phyloP scores from a whole-genome alignment of 2,797 vertebrate species.

The Urosaurus nigricauda region DNA sequence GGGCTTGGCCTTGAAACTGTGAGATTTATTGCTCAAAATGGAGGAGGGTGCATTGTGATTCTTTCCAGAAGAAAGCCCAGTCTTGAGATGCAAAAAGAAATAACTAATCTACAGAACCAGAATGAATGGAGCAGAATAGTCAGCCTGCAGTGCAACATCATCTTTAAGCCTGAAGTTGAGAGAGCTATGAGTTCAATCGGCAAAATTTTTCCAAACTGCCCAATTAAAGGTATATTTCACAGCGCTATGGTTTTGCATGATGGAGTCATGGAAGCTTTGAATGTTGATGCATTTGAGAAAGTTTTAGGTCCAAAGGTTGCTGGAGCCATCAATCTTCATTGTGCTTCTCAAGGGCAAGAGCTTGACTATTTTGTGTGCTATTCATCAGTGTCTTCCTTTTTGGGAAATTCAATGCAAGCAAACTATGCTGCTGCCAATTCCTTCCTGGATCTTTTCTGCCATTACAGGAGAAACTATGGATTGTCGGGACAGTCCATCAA shows the following conservation, averaged over 20 bases:
- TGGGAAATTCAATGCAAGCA: slow-evolving; percentile 86
- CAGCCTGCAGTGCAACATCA: slow-evolving; percentile 82
- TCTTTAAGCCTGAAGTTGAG: slow-evolving; percentile 72
- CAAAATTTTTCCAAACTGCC: slow-evolving; percentile 74
- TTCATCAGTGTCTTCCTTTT: slow-evolving; percentile 87
- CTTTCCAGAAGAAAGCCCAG: slow-evolving; percentile 82
- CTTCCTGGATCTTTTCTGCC: slow-evolving; percentile 88
- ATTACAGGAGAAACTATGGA: slow-evolving; percentile 84
- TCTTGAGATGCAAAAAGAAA: slow-evolving; percentile 76
- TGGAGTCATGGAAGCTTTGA: slow-evolving; percentile 80
- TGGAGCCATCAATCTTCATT: slow-evolving; percentile 87
- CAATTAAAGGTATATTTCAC: slow-evolving; percentile 89
- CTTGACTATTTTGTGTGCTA: slow-evolving; percentile 91
- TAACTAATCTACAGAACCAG: slow-evolving; percentile 75
- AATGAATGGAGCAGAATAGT: slow-evolving; percentile 72
- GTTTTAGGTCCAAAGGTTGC: slow-evolving; percentile 88
- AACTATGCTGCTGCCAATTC: slow-evolving; percentile 91
- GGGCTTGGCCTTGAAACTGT: slow-evolving; percentile 90
- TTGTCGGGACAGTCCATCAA: slow-evolving; percentile 88
- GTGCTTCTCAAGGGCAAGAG: slow-evolving; percentile 79
- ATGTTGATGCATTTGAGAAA: slow-evolving; percentile 82
- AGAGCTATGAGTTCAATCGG: slow-evolving; percentile 76
- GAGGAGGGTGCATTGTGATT: slow-evolving; percentile 81
- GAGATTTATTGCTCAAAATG: slow-evolving; percentile 85
- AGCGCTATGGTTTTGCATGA: slow-evolving; percentile 88